phyloP scores from a whole-genome alignment of 2,888 invertebrate genomes.

The Oxystoma pomonae region DNA sequence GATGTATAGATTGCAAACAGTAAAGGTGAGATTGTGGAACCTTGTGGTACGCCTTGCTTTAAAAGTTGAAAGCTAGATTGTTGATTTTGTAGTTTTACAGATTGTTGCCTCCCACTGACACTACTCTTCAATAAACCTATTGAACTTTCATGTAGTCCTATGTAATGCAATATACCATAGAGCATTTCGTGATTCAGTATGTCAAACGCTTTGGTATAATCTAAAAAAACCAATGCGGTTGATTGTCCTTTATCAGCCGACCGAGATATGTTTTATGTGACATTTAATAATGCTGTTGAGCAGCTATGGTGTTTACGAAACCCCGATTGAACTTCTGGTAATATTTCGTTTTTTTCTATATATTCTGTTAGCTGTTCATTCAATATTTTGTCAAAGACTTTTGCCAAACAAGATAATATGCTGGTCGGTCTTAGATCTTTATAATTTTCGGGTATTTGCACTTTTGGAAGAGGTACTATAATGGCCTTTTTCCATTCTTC shows the following conservation, averaged over 20 bases:
- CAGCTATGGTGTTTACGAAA: not conserved
- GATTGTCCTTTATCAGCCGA: not conserved
- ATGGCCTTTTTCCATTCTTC: too few relatives aligned
- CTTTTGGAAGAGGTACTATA: too few relatives aligned
- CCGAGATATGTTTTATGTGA: not conserved
- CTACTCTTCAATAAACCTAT: not conserved
- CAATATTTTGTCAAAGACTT: not conserved
- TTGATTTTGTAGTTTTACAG: not conserved
- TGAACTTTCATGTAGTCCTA: not conserved
- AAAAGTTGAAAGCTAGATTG: not conserved
- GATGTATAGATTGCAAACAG: not conserved
- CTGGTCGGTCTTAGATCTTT: slow-evolving; percentile 7
- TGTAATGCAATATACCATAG: not conserved
- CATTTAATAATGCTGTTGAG: not conserved
- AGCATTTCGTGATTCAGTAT: not conserved
- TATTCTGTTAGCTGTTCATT: not conserved
- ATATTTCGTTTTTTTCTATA: not conserved
- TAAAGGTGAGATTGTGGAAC: slow-evolving; percentile 2
- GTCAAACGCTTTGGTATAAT: not conserved
- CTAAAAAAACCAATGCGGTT: not conserved
- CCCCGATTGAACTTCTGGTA: not conserved
- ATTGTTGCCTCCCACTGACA: not conserved
- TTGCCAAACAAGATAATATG: slow-evolving; percentile 6
- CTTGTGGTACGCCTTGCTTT: slow-evolving; percentile 5
- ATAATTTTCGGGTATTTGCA: too few relatives aligned